Conservation (phyloP, 2,797 vertebrate species). For the Leptatherina wallacei region DNA sequence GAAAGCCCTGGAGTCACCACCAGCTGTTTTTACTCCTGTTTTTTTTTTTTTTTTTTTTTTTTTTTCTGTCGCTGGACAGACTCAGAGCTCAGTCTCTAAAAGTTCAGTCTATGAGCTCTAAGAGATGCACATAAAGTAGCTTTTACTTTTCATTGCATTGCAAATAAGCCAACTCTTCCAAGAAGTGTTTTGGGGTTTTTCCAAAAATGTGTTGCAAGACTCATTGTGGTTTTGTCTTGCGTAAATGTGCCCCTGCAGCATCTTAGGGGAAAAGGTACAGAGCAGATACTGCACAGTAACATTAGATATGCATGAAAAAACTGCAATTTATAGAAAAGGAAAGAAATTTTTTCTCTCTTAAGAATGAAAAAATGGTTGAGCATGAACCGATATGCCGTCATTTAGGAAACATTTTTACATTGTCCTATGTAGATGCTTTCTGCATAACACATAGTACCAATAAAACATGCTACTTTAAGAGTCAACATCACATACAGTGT, state of each 20-base stretch:
- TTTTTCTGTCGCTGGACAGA: conserved; percentile 48
- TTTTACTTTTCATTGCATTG: not conserved
- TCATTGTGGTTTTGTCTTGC: not conserved
- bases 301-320: not conserved
- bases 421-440: too few relatives aligned
- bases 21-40: conserved; percentile 27
- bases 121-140: not conserved
- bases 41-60: conserved; percentile 1
- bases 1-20: conserved; percentile 62
- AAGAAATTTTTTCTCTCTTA: not conserved
- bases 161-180: not conserved
- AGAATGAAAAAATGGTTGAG: not conserved
- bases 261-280: not conserved
- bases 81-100: not conserved
- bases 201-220: not conserved
- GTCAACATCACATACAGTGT: too few relatives aligned
- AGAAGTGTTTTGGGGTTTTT: not conserved
- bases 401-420: too few relatives aligned
- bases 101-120: not conserved
- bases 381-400: not conserved
- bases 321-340: not conserved
- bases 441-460: too few relatives aligned
- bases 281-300: not conserved
- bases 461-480: too few relatives aligned
- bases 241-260: not conserved